A percentile compares a stretch with the other conserved stretches of the same genome.
Conservation (phyloP, 2,888 invertebrate genomes). For the Cephalotes varians region DNA sequence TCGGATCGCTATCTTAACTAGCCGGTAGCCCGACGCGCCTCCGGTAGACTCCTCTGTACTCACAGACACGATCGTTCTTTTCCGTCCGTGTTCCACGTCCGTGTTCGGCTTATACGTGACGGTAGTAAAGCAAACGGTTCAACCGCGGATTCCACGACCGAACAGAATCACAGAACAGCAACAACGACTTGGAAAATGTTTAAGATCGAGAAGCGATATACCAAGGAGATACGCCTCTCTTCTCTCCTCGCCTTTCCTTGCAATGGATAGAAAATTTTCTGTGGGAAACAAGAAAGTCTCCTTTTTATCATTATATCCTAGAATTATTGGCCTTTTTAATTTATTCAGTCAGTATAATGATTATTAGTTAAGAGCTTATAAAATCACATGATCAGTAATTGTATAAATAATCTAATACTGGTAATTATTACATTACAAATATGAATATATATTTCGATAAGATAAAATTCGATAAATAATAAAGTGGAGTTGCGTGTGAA, state of each 20-base stretch:
- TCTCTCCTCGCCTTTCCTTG: slow-evolving; percentile 3
- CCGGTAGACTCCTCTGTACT: slow-evolving; percentile 46
- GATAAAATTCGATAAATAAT: too few species aligned
- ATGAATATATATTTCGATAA: neutral
- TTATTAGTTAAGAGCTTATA: neutral
- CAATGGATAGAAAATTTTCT: neutral
- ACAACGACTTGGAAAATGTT: slow-evolving; percentile 76
- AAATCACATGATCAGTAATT: neutral
- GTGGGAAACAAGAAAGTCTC: neutral
- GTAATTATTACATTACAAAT: neutral
- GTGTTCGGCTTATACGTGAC: slow-evolving; percentile 77
- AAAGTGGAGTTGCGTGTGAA: neutral
- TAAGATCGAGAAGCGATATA: slow-evolving; percentile 76
- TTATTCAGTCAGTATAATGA: neutral
- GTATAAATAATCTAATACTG: neutral
- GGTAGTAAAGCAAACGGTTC: slow-evolving; percentile 81
- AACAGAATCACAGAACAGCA: slow-evolving; percentile 47
- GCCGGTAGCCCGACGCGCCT: slow-evolving; percentile 67
- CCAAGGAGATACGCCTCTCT: slow-evolving; percentile 2
- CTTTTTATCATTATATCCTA: neutral
- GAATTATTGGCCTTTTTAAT: neutral
- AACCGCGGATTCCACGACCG: slow-evolving; percentile 60
- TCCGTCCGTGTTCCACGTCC: slow-evolving; percentile 72
- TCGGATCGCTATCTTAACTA: slow-evolving; percentile 84
- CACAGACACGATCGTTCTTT: slow-evolving; percentile 73